These are phyloP conservation scores for Thymelicus acteon DNA, from an alignment of 2,888 invertebrate species.

Conservation along the genomic window DNA sequence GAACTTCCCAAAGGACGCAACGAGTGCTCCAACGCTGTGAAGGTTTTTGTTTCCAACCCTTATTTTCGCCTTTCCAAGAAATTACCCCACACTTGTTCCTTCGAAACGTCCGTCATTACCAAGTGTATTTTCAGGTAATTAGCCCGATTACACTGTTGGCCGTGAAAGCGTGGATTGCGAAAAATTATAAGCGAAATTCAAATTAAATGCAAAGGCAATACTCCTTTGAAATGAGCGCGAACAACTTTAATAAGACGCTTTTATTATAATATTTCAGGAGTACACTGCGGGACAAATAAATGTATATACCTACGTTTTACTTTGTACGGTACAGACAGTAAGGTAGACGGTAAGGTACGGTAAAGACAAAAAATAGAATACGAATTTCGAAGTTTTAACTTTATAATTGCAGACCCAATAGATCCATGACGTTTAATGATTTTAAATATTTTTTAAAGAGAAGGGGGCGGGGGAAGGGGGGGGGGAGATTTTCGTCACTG, in stretches of 20 bases:
- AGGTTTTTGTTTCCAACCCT: background rate
- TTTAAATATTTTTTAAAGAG: no score
- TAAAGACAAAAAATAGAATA: no score
- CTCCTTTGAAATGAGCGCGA: slow-evolving; percentile 21
- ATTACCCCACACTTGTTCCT: slow-evolving; percentile 17
- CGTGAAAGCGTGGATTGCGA: slow-evolving; percentile 19
- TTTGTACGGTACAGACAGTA: no score
- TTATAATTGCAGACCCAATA: no score
- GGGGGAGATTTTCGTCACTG: no score
- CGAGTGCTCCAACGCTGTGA: background rate
- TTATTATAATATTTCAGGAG: slow-evolving; percentile 7
- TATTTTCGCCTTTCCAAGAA: slow-evolving; percentile 12
- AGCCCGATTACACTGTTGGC: slow-evolving; percentile 28
- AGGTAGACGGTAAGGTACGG: no score
- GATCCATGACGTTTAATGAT: no score
- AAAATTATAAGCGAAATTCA: slow-evolving; percentile 25
- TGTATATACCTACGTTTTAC: background rate
- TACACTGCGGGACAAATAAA: background rate
- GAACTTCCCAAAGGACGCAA: background rate
- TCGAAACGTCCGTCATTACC: slow-evolving; percentile 1
- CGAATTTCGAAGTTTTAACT: no score
- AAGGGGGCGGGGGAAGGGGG: no score
- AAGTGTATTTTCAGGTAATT: slow-evolving; percentile 24
- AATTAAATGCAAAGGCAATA: slow-evolving; percentile 27
- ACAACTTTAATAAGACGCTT: slow-evolving; percentile 27